Conservation (phyloP, 2,888 invertebrate species). For the Cetonia aurata region DNA sequence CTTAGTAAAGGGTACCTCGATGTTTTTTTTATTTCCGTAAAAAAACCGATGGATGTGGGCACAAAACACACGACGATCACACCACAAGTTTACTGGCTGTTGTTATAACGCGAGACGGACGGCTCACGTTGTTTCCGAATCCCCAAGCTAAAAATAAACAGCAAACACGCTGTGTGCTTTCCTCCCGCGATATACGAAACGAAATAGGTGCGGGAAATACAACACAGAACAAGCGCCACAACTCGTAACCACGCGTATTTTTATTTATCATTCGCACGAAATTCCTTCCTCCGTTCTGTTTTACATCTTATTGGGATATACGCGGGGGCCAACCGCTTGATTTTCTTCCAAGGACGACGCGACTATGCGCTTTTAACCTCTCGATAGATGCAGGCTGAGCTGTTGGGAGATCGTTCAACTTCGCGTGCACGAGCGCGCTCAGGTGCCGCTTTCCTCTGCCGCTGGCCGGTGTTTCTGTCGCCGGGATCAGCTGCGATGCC, state of each 20-base stretch:
- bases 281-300: too few relatives aligned
- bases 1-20: too few relatives aligned
- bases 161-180: slow-evolving; percentile 10
- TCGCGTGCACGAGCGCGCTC: background rate
- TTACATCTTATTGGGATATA: too few relatives aligned
- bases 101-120: background rate
- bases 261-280: too few relatives aligned
- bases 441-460: slow-evolving; percentile 8
- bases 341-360: too few relatives aligned
- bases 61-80: background rate
- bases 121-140: slow-evolving; percentile 24
- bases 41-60: background rate
- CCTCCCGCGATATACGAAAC: background rate
- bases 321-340: too few relatives aligned
- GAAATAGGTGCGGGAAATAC: slow-evolving; percentile 5
- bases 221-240: too few relatives aligned
- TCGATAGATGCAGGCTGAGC: too few relatives aligned
- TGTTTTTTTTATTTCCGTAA: background rate
- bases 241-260: background rate
- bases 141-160: slow-evolving; percentile 32
- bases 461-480: slow-evolving; percentile 10
- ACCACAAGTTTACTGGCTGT: too few relatives aligned
- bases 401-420: background rate
- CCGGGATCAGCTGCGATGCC: slow-evolving; percentile 9
- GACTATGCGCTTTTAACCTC: too few relatives aligned